Evolutionary conservation across 2,888 invertebrate genomes (phyloP), one percentile per base, ranked within the genome.

Genomic region (Calliopum simillimum): DNA sequence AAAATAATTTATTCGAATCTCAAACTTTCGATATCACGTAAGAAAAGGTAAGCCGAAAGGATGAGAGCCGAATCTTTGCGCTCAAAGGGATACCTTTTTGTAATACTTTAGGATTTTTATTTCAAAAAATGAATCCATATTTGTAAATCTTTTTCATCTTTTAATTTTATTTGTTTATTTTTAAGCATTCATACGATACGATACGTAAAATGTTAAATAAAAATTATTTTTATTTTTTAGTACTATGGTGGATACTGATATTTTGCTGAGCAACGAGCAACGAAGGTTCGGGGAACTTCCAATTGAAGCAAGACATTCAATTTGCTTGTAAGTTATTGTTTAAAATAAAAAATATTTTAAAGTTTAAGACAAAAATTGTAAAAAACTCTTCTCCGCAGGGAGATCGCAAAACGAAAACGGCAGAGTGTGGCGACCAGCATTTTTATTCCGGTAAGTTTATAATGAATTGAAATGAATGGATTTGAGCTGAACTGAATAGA

Each of bases 401-500:
- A 82, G 41, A 77, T 81, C 55, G 78, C 80, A 1, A 81, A 81
- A 13, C 79, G 78, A 56, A 77, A 76, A 4, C 77, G 80, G 1
- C 82, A 76, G 14, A 77, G 76, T 59, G 79, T 80, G 16, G 76
- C 33, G 62, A 63, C 33, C 67, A 79, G 25, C 14, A 71, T 81
- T 4, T 81, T 81, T 51, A 78, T 81, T 69, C 82, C 80, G 4
- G 74, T 74, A 68, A 72, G 58, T 66, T 21, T n/a, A n/a, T n/a
- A n/a, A n/a, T n/a, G n/a, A n/a, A n/a, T n/a, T n/a, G n/a, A n/a
- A n/a, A n/a, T n/a, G n/a, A n/a, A n/a, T n/a, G n/a, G n/a, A n/a
- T n/a, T n/a, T n/a, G n/a, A n/a, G n/a, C n/a, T n/a, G n/a, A n/a
- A n/a, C n/a, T n/a, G n/a, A n/a, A n/a, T n/a, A n/a, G n/a, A n/a